Evolutionary conservation across 2,797 vertebrate genomes (phyloP).

Genomic region (Gallinago stenura): DNA sequence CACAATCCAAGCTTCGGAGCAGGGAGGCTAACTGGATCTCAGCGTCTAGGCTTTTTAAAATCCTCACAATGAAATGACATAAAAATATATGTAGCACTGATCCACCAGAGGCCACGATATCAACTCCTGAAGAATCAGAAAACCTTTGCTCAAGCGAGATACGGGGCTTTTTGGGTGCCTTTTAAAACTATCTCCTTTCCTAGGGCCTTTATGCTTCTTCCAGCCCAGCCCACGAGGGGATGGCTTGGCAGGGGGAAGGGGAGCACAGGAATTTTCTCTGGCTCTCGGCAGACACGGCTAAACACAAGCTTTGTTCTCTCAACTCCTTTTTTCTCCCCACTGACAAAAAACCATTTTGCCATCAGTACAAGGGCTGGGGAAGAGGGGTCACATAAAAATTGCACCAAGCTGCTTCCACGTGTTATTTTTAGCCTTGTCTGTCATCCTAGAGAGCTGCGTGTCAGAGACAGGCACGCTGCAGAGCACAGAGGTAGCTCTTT

Average conservation of each 20-base stretch:
- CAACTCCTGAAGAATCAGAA: background rate
- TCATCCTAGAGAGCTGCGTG: slow-evolving; percentile 9
- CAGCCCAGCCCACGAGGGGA: background rate
- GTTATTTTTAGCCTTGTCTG: slow-evolving; percentile 63
- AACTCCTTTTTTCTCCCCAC: background rate
- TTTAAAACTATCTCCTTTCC: background rate
- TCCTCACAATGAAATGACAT: background rate
- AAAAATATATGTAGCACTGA: background rate
- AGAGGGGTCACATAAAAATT: slow-evolving; percentile 45
- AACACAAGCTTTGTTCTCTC: background rate
- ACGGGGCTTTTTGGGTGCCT: background rate
- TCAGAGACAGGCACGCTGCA: background rate
- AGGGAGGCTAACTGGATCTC: background rate
- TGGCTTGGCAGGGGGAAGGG: background rate
- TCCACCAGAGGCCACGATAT: background rate
- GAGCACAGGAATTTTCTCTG: background rate
- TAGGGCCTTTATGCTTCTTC: background rate
- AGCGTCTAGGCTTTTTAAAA: background rate
- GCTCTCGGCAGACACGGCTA: background rate
- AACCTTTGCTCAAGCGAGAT: background rate
- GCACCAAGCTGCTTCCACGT: slow-evolving; percentile 21
- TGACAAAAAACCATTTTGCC: background rate
- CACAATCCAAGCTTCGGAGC: background rate
- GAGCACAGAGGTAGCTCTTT: slow-evolving; percentile 50
- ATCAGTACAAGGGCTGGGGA: background rate